Conservation (phyloP, 2,797 vertebrate species). For the Sebastolobus altivelis region DNA sequence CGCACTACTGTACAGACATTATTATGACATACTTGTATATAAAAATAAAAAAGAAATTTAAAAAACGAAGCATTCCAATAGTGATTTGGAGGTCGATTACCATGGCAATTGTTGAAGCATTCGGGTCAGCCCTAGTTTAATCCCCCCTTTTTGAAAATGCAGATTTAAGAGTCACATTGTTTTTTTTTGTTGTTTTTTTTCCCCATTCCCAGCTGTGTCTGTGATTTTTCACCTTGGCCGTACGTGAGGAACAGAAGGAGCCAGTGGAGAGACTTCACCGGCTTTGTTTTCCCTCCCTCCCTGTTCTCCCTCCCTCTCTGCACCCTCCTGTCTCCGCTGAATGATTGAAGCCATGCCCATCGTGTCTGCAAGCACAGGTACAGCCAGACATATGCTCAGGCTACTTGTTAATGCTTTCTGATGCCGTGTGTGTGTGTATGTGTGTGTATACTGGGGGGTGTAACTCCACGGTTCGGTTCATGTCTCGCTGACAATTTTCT, state of each 20-base stretch:
- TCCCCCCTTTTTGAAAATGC: neutral
- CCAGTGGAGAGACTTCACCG: neutral
- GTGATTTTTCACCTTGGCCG: slow-evolving; percentile 23
- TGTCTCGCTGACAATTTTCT: neutral
- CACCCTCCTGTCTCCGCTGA: slow-evolving; percentile 45
- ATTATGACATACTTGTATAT: no score
- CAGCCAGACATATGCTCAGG: slow-evolving; percentile 3
- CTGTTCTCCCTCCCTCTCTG: slow-evolving; percentile 20
- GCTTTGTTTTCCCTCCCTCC: slow-evolving; percentile 33
- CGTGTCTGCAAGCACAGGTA: slow-evolving; percentile 76
- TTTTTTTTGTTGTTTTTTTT: neutral
- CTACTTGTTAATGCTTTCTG: slow-evolving; percentile 6
- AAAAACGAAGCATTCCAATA: no score
- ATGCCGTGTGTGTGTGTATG: neutral
- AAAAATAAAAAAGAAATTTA: no score
- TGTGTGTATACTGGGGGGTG: neutral
- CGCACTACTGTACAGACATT: no score
- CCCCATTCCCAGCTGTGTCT: slow-evolving; percentile 21
- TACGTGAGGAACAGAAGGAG: slow-evolving; percentile 19
- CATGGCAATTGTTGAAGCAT: no score
- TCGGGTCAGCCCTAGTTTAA: neutral
- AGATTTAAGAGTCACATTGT: neutral
- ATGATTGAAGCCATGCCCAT: slow-evolving; percentile 76
- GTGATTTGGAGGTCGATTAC: no score
- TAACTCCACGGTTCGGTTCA: neutral